Evolutionary conservation across 2,797 vertebrate species (phyloP).

Genomic region (Sebastes kiyomatsui): DNA sequence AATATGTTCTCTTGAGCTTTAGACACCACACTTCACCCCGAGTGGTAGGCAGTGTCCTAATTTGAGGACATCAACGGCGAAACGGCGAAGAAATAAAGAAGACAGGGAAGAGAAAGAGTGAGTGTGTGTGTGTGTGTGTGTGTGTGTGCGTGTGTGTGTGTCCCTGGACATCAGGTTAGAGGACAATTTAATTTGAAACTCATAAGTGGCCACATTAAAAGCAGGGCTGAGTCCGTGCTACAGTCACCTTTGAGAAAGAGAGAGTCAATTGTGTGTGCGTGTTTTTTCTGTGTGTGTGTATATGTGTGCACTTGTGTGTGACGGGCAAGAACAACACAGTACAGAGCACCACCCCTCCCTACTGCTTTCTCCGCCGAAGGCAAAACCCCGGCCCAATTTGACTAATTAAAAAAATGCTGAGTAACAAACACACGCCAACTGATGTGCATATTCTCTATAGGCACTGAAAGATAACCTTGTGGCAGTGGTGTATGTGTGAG

Average conservation of each 20-base stretch:
- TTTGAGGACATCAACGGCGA: slow-evolving; percentile 23
- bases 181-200: slow-evolving; percentile 44
- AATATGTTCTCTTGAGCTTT: slow-evolving; percentile 1
- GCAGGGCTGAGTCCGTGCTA: slow-evolving; percentile 3
- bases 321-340: slow-evolving; percentile 10
- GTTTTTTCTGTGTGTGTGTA: slow-evolving; percentile 3
- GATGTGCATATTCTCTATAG: background rate
- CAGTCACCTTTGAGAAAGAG: slow-evolving; percentile 28
- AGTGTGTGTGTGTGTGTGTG: background rate
- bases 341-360: background rate
- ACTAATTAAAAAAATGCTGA: slow-evolving; percentile 67
- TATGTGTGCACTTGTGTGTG: slow-evolving; percentile 10
- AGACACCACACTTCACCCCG: background rate
- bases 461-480: background rate
- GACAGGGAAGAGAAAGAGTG: background rate
- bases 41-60: slow-evolving; percentile 24
- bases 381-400: slow-evolving; percentile 62
- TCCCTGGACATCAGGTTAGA: slow-evolving; percentile 27
- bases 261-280: background rate
- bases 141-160: background rate
- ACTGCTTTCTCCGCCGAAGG: slow-evolving; percentile 17
- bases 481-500: background rate
- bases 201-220: slow-evolving; percentile 42
- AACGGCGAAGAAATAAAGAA: background rate
- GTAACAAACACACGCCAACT: slow-evolving; percentile 27